Percentiles rank a stretch among this genome's conserved stretches.
phyloP scores from a whole-genome alignment of 2,113 vertebrate genomes.

The Xyliphius kryptos region DNA sequence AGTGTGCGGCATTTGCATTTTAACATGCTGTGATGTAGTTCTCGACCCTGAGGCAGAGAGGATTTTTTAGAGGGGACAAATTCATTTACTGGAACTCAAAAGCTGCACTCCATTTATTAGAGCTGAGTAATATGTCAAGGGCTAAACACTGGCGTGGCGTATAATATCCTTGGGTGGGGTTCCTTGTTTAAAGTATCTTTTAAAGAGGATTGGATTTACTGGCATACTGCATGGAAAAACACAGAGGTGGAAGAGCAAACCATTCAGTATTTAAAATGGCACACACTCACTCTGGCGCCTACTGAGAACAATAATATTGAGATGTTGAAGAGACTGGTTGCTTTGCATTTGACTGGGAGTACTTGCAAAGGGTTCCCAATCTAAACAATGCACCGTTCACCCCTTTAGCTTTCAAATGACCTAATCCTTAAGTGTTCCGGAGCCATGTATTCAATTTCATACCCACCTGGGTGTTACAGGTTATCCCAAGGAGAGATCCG shows the following conservation, averaged over 20 bases:
- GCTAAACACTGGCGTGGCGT: constrained; percentile 3
- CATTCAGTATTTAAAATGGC: background rate
- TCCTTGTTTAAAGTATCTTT: constrained; percentile 12
- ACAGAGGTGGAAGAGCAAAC: constrained; percentile 2
- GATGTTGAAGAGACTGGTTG: constrained; percentile 31
- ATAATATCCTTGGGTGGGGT: constrained; percentile 32
- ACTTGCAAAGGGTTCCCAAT: constrained; percentile 41
- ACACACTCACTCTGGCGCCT: constrained; percentile 8
- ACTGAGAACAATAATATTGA: background rate
- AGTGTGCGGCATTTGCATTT: constrained; percentile 1
- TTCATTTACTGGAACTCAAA: background rate
- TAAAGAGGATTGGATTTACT: constrained; percentile 27
- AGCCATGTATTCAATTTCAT: background rate
- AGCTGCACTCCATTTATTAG: background rate
- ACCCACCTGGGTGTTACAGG: constrained; percentile 11
- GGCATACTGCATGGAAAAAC: constrained; percentile 1
- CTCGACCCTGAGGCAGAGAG: constrained; percentile 14
- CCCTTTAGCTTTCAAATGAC: constrained; percentile 18
- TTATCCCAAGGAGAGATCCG: constrained; percentile 6
- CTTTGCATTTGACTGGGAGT: constrained; percentile 37
- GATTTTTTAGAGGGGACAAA: background rate
- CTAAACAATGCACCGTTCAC: constrained; percentile 40
- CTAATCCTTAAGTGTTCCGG: background rate
- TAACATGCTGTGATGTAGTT: background rate
- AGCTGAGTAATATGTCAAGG: constrained; percentile 8